Percentiles rank a stretch among this genome's conserved stretches.
phyloP scores from a whole-genome alignment of 2,888 invertebrate genomes.

The Thymelicus acteon region DNA sequence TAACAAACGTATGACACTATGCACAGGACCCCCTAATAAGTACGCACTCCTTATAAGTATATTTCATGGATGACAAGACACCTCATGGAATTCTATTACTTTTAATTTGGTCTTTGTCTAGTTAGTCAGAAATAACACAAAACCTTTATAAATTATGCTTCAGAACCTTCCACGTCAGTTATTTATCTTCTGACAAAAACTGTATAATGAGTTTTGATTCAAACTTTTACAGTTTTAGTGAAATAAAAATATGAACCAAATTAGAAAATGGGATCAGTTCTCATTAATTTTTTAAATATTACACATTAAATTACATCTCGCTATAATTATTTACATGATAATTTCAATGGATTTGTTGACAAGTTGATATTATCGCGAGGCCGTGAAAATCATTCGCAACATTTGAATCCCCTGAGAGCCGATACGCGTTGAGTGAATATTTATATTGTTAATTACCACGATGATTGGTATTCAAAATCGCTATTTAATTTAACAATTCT shows the following conservation, averaged over 20 bases:
- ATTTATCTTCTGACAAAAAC: too few relatives aligned
- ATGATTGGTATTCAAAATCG: conserved; percentile 25
- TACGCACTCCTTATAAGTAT: too few relatives aligned
- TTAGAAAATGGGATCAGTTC: neutral
- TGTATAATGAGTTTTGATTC: too few relatives aligned
- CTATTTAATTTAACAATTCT: conserved; percentile 14
- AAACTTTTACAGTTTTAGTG: too few relatives aligned
- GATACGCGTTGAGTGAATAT: conserved; percentile 28
- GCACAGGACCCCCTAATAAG: too few relatives aligned
- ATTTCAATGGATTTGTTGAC: conserved; percentile 34
- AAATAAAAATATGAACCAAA: neutral
- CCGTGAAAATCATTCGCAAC: conserved; percentile 19
- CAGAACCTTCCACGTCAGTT: too few relatives aligned
- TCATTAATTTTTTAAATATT: neutral
- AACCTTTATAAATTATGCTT: too few relatives aligned
- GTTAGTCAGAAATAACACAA: too few relatives aligned
- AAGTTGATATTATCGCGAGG: conserved; percentile 24
- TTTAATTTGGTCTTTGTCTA: too few relatives aligned
- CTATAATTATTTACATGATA: conserved; percentile 19
- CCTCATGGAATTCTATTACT: too few relatives aligned
- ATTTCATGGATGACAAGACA: too few relatives aligned
- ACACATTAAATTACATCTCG: neutral
- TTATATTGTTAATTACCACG: conserved; percentile 23
- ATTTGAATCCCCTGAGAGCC: conserved; percentile 7
- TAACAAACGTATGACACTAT: too few relatives aligned